Evolutionary conservation across 1,140 invertebrate species (phyloP), one percentile per base, ranked within the genome.

Genomic region (Platyscapa corneri): DNA sequence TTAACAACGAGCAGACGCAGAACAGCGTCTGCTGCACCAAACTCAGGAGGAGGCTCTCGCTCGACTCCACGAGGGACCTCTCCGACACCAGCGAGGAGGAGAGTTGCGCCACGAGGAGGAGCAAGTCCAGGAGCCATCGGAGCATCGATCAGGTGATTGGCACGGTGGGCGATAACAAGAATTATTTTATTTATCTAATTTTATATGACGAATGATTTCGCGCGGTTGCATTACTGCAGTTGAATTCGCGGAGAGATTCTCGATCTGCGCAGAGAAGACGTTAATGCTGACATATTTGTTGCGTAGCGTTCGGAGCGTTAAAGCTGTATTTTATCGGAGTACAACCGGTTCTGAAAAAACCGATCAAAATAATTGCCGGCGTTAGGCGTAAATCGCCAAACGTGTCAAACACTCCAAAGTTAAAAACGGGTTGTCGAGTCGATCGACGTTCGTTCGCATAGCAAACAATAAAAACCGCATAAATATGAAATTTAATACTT

Each of bases 31-130:
- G 91, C 30, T 92, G 91, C 86, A 89, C 90, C 0, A 94, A 94
- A 65, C 83, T 94, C 10, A 90, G 96, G 88, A 91, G 96, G 77
- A 93, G 96, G 32, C 91, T 96, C 49, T 96, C 96, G 37, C 89
- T 96, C n/a, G 96, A 96, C 88, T 96, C 96, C 2, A 95, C 95
- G 16, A 91, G 95, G 39, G 96, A 96, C 74, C 90, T 96, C 18
- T 96, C 95, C 0, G 96, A 97, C 87, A 96, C 95, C 27, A 96
- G 95, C 86, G 96, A 94, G 27, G 93, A 94, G 30, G 93, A 94
- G 34, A 93, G 89, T 79, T 93, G 93, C 70, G 91, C 92, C 0
- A 92, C 91, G 0, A 90, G 93, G 74, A 91, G 92, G 79, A 93
- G 94, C 86, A 94, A 94, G 42, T 94, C 94, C 8, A 94, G 95